Evolutionary conservation across 2,797 vertebrate genomes (phyloP).

Genomic region (Oreochromis grahami): DNA sequence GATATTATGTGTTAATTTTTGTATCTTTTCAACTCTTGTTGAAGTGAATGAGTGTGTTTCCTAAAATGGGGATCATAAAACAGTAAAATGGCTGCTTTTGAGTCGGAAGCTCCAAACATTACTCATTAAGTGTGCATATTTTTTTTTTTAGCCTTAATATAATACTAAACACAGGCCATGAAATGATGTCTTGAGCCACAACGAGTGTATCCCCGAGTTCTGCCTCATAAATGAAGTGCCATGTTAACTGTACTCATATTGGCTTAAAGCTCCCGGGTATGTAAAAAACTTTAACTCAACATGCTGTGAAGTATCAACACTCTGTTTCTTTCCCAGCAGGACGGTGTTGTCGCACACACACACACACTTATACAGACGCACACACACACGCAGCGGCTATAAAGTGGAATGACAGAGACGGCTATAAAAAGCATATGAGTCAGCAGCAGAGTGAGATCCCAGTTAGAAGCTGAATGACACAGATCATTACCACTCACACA

Average conservation of each 20-base stretch:
- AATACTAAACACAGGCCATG: not conserved
- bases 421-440: slow-evolving; percentile 71
- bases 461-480: slow-evolving; percentile 66
- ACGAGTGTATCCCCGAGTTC: not conserved
- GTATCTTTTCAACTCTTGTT: not conserved
- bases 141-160: not conserved
- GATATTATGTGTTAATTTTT: not conserved
- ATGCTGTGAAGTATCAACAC: slow-evolving; percentile 23
- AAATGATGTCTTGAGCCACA: not conserved
- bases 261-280: not conserved
- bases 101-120: not conserved
- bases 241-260: not conserved
- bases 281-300: slow-evolving; percentile 22
- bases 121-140: not conserved
- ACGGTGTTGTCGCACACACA: slow-evolving; percentile 1
- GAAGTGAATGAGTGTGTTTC: not conserved
- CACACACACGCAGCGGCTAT: not conserved
- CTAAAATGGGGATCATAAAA: not conserved
- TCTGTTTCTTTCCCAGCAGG: slow-evolving; percentile 13
- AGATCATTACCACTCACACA: slow-evolving; percentile 59
- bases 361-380: accelerated
- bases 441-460: slow-evolving; percentile 63
- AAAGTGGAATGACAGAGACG: slow-evolving; percentile 50
- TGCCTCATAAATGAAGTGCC: not conserved
- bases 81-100: not conserved